These are phyloP conservation scores for Malurus cyaneus DNA, from an alignment of 2,113 vertebrate species.

Conservation along the genomic window DNA sequence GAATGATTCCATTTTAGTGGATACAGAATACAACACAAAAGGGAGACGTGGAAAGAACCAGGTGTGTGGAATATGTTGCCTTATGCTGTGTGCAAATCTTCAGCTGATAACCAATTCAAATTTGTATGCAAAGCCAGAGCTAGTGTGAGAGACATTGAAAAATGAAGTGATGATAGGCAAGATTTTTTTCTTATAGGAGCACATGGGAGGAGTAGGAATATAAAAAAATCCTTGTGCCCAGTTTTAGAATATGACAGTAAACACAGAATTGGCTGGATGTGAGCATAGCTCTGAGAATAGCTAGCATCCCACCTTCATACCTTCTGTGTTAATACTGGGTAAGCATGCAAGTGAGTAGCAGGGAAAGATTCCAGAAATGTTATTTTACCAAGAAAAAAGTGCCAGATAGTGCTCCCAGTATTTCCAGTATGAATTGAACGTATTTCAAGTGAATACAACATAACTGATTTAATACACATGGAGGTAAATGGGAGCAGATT, in stretches of 20 bases:
- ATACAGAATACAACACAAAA: not conserved
- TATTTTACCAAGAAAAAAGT: not conserved
- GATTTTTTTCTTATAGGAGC: not conserved
- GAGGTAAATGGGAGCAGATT: not conserved
- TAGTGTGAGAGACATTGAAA: not conserved
- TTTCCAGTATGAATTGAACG: not conserved
- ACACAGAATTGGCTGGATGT: conserved; percentile 4
- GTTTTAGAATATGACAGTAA: conserved; percentile 9
- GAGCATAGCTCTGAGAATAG: not conserved
- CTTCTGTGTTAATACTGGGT: not conserved
- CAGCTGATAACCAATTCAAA: not conserved
- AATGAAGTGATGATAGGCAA: not conserved
- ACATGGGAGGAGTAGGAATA: not conserved
- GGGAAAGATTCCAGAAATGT: not conserved
- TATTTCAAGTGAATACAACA: not conserved
- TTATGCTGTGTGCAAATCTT: not conserved
- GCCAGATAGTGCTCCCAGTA: not conserved
- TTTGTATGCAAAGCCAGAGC: not conserved
- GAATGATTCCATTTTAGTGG: not conserved
- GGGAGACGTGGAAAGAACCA: fast-evolving
- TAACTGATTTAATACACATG: not conserved
- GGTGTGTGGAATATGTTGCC: not conserved
- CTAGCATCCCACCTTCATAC: not conserved
- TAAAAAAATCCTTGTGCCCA: not conserved
- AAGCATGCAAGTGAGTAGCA: not conserved